Evolutionary conservation across 2,888 invertebrate species (phyloP), one percentile per base, ranked within the genome.

Genomic region (Ligdia adustata): DNA sequence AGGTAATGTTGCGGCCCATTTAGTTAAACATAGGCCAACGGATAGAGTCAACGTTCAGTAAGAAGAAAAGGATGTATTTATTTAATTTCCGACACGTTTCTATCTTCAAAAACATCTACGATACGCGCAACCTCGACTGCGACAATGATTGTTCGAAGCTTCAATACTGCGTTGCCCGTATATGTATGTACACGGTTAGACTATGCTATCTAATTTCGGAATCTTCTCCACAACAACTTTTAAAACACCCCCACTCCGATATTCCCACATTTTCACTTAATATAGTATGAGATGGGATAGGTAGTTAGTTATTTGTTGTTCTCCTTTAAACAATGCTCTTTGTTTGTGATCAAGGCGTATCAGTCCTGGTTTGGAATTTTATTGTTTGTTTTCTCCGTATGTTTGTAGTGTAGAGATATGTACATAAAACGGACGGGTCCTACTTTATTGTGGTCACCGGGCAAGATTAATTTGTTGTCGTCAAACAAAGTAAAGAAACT

Each of bases 131-230:
- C n/a, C n/a, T n/a, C n/a, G n/a, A n/a, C n/a, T n/a, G n/a, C n/a
- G n/a, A n/a, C n/a, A n/a, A n/a, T n/a, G n/a, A n/a, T n/a, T n/a
- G n/a, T n/a, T n/a, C n/a, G n/a, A 15, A 46, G 22, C 11, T 29
- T 11, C 3, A 2, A 41, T 41, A 43, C 42, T 42, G 38, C 12
- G 4, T 14, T 5, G 9, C 14, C 6, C 9, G n/a, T 18, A 35
- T n/a, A 20, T 11, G 27, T 20, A 9, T 11, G 27, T 20, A 9
- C 20, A 16, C 29, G 27, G 26, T 27, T 9, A 32, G 35, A 28
- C 38, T 49, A 46, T 55, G 51, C 54, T 65, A 74, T 66, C 65
- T 64, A 60, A 66, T 74, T 71, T 62, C n/a, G 41, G 42, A 57
- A 62, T 64, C 52, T 55, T 49, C 33, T 29, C 40, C 40, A 38